A percentile compares a stretch with the other conserved stretches of the same genome.
These are phyloP conservation scores for Lophius piscatorius DNA, from an alignment of 2,113 vertebrate genomes.

Conservation along the genomic window DNA sequence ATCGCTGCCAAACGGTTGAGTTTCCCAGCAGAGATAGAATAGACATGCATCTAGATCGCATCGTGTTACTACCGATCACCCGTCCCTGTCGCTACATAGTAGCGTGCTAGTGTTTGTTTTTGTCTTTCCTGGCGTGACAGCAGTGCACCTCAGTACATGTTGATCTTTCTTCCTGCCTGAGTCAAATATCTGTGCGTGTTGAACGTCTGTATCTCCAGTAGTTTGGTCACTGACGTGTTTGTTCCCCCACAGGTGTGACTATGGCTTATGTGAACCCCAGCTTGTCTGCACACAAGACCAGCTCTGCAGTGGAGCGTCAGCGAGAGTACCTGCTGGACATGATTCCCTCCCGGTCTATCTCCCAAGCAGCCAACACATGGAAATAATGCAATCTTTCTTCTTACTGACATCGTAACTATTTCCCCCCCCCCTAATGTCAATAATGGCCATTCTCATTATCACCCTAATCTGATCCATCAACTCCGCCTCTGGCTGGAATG, in stretches of 20 bases:
- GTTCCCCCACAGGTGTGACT: conserved; percentile 84
- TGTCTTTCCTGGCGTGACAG: no score
- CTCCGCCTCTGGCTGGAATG: conserved; percentile 47
- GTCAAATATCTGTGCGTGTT: not conserved
- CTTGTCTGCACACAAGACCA: conserved; percentile 89
- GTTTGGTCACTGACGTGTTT: conserved; percentile 13
- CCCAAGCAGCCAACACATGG: conserved; percentile 94
- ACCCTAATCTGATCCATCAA: conserved; percentile 64
- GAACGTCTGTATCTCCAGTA: not conserved
- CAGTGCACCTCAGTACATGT: no score
- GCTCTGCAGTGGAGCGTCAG: conserved; percentile 92
- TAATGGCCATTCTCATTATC: conserved; percentile 74
- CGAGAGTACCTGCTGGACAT: conserved; percentile 98
- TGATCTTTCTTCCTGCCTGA: not conserved
- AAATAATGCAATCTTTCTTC: conserved; percentile 84
- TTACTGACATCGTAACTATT: conserved; percentile 38
- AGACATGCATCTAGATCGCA: no score
- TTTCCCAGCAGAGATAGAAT: no score
- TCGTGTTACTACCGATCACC: no score
- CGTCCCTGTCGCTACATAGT: no score
- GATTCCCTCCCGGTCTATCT: conserved; percentile 97
- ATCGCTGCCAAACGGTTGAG: no score
- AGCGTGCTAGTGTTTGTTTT: no score
- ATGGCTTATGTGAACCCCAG: conserved; percentile 92
- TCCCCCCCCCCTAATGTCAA: conserved; percentile 53